Conservation (phyloP, 2,888 invertebrate species). For the Arenicola marina region DNA sequence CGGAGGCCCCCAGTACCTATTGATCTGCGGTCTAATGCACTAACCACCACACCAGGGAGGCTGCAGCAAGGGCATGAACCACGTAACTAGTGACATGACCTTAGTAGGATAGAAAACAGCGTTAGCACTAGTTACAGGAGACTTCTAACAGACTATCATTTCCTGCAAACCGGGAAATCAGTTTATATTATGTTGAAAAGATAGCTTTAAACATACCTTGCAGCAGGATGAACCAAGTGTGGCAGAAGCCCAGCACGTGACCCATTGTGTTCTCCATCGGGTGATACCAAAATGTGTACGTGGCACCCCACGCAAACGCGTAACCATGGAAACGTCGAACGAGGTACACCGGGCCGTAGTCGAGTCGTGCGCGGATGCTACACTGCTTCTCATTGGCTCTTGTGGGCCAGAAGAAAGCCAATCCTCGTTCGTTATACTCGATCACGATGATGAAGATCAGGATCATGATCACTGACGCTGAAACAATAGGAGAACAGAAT, state of each 20-base stretch:
- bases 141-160: no score
- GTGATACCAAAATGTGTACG: slow-evolving; percentile 39
- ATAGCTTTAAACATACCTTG: no score
- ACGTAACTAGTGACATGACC: no score
- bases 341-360: slow-evolving; percentile 26
- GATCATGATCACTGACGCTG: slow-evolving; percentile 35
- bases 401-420: slow-evolving; percentile 35
- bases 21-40: no score
- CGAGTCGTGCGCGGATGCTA: slow-evolving; percentile 10
- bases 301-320: slow-evolving; percentile 32
- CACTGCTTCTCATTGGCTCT: background rate
- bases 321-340: slow-evolving; percentile 35
- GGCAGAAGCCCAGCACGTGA: slow-evolving; percentile 31
- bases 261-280: slow-evolving; percentile 38
- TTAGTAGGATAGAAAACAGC: no score
- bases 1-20: no score
- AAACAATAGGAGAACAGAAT: no score
- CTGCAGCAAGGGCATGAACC: no score
- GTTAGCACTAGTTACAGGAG: no score
- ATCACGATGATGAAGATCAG: slow-evolving; percentile 33
- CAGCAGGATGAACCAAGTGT: slow-evolving; percentile 33
- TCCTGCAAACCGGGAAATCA: no score
- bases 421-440: slow-evolving; percentile 35
- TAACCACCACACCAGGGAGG: no score
- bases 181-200: no score